Base-by-base conservation (phyloP, 1,140 invertebrate genomes). In the Drosophila aff. region DNA sequence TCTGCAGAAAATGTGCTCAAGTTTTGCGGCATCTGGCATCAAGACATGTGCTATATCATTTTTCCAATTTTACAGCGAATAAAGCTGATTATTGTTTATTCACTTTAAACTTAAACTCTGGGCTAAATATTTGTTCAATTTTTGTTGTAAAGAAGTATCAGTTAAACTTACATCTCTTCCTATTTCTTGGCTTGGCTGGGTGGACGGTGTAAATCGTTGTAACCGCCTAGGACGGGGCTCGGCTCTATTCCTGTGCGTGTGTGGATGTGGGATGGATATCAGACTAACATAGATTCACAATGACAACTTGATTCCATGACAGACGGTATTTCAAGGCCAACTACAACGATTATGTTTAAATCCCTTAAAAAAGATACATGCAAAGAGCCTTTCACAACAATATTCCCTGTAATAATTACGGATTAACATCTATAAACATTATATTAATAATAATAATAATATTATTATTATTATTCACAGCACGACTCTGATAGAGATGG, bases 401-500 rank as follows among this genome's bases (percentile, higher is more conserved):
- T 36, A 36, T 40, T 40, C 13, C 38, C 38, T 43, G 8, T 23
- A 23, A 23, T 23, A 23, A 5, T 18, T 18, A 18, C 9, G 8
- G n/a, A 3, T 18, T n/a, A n/a, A n/a, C 8, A 43, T 18, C 10
- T 7, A 16, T 8, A 47, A 0, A 47, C 15, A 23, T 13, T 23
- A 7, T 26, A 26, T 47, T 7, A 47, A 1, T 47, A 23, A 26
- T 23, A 23, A 23, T 23, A 23, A 23, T 23, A 15, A 47, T 4
- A 2, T 9, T 0, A 16, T 47, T n/a, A n/a, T n/a, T 8, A 10
- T 9, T 49, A 7, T 31, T 50, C 11, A n/a, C 26, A 97, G 95
- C 97, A 96, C 91, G 96, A 97, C 82, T 93, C 93, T 38, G 95
- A 97, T 91, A 93, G 94, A 38, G 96, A 97, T 93, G 96, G 96